phyloP scores from a whole-genome alignment of 2,888 invertebrate species.

The Thymelicus lineola region DNA sequence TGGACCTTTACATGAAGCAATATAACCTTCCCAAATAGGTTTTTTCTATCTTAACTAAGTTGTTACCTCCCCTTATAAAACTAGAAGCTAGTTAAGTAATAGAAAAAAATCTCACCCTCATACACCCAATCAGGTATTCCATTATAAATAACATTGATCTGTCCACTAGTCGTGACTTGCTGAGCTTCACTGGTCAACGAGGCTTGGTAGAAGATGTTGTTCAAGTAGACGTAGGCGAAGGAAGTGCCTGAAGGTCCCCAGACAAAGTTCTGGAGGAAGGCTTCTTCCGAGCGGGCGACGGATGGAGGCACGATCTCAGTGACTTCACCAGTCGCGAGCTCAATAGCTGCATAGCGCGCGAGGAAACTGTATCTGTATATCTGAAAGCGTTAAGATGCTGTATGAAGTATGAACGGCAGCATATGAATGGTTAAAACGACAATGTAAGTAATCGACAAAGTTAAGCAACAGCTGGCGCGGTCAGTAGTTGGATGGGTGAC shows the following conservation, averaged over 20 bases:
- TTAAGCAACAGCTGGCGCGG: no score
- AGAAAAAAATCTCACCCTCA: slow-evolving; percentile 87
- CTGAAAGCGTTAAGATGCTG: slow-evolving; percentile 68
- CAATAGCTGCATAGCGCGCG: slow-evolving; percentile 89
- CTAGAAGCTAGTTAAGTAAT: neutral
- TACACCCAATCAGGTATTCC: slow-evolving; percentile 98
- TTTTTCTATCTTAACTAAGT: no score
- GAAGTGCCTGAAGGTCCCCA: slow-evolving; percentile 92
- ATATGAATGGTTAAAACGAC: no score
- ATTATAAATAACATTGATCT: slow-evolving; percentile 88
- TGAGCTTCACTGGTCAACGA: slow-evolving; percentile 72
- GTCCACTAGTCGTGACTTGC: slow-evolving; percentile 87
- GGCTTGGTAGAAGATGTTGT: slow-evolving; percentile 91
- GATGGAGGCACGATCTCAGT: slow-evolving; percentile 60
- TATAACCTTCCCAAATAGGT: no score
- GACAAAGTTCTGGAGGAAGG: slow-evolving; percentile 88
- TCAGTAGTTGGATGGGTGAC: no score
- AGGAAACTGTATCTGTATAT: slow-evolving; percentile 92
- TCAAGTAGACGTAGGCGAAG: slow-evolving; percentile 89
- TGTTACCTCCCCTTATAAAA: no score
- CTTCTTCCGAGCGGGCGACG: slow-evolving; percentile 59
- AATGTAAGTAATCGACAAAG: no score
- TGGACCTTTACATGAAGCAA: no score
- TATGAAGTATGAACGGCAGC: no score
- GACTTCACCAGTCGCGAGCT: slow-evolving; percentile 81